phyloP scores from a whole-genome alignment of 2,797 vertebrate species.

The Pristis pectinata region DNA sequence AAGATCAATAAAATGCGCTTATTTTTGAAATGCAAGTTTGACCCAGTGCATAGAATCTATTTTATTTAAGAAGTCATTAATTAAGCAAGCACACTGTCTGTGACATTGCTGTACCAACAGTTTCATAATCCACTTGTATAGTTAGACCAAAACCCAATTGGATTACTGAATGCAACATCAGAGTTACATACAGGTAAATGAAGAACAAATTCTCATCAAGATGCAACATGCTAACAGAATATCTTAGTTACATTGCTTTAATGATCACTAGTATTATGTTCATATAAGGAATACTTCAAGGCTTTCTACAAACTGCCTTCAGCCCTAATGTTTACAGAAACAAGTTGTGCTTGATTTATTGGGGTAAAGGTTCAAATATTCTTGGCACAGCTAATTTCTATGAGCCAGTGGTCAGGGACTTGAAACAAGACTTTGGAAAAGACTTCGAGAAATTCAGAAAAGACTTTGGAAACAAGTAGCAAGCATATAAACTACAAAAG shows the following conservation, averaged over 20 bases:
- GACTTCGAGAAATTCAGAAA: not conserved
- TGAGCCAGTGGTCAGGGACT: not conserved
- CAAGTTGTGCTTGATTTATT: not conserved
- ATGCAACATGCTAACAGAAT: not conserved
- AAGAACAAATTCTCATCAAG: not conserved
- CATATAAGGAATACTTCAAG: not conserved
- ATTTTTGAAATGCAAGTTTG: not conserved
- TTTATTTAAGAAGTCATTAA: not conserved
- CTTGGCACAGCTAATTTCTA: not conserved
- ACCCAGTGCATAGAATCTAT: not conserved
- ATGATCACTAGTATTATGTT: not conserved
- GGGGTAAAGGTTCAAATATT: not conserved
- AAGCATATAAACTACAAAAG: not conserved
- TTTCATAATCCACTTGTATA: not conserved
- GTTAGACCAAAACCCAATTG: not conserved
- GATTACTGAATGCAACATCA: not conserved
- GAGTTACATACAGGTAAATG: not conserved
- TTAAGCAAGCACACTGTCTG: not conserved
- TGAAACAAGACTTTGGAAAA: not conserved
- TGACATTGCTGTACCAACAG: not conserved
- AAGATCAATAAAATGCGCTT: slow-evolving; percentile 9
- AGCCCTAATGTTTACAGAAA: not conserved
- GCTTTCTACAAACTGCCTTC: not conserved
- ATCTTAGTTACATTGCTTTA: not conserved
- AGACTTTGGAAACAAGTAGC: too few species aligned